phyloP scores from a whole-genome alignment of 2,797 vertebrate genomes.

The Coluber constrictor region DNA sequence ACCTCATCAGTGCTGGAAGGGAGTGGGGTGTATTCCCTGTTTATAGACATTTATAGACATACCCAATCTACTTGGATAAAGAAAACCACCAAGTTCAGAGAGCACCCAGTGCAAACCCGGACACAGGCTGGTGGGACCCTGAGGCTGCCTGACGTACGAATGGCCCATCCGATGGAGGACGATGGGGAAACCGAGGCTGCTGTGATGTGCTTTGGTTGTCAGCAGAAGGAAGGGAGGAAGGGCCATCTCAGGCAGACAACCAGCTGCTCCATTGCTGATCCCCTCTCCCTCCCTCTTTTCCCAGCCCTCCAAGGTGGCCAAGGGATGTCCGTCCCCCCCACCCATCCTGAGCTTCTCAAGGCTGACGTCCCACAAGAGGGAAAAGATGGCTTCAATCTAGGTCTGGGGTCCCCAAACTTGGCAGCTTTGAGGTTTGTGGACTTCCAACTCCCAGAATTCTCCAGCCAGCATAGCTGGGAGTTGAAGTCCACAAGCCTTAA shows the following conservation, averaged over 20 bases:
- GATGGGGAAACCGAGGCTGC: background rate
- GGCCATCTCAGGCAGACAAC: background rate
- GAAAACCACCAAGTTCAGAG: no score
- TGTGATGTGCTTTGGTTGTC: background rate
- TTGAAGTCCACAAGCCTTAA: no score
- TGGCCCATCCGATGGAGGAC: no score
- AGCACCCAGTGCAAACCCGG: background rate
- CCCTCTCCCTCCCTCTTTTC: background rate
- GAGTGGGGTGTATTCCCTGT: no score
- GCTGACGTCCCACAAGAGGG: background rate
- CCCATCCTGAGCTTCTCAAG: background rate
- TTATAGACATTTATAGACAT: no score
- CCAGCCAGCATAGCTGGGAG: no score
- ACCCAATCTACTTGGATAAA: no score
- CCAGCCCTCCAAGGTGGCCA: background rate
- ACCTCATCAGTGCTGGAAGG: no score
- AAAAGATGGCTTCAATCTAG: background rate
- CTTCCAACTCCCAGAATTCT: no score
- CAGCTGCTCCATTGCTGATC: background rate
- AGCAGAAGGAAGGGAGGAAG: background rate
- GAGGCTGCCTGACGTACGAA: background rate
- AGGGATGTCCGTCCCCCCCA: background rate
- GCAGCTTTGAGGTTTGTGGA: no score
- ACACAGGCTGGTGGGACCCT: background rate
- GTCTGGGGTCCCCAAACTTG: no score